Base-by-base conservation (phyloP, 2,888 invertebrate genomes). In the Ophion slaviceki region DNA sequence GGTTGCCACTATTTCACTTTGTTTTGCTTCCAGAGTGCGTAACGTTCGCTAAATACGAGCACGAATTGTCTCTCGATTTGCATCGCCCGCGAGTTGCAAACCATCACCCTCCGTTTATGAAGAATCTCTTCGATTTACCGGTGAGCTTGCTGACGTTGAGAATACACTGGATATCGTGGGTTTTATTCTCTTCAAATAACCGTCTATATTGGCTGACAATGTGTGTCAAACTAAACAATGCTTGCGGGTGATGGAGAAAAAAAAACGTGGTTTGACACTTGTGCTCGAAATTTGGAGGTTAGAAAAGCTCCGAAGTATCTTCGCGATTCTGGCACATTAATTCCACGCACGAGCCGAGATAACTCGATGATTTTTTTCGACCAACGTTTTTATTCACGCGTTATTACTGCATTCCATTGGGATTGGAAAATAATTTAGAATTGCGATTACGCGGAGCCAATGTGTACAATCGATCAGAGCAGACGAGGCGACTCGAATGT, bases 1-100 rank as follows among this genome's bases (percentile, higher is more conserved):
- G 32, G 36, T 80, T 86, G 87, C 85, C 89, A 93, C 92, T 93
- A 93, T 93, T 92, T 92, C 90, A 93, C 91, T 92, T 90, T 92
- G 89, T 92, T 89, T 84, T 90, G 91, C 89, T 92, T 92, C 91
- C 92, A 91, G 87, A 91, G 89, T 86, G 88, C 87, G 87, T 90
- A 90, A 89, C 87, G 92, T 91, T 91, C 89, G 80, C 89, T 90
- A 86, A 91, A 91, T 85, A 88, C 86, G 75, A 89, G 80, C 57
- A 89, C 80, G 68, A 87, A 85, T 74, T 82, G 88, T 57, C 88
- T 80, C 67, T 85, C 83, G 84, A 84, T 88, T 80, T 86, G 85
- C 89, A 90, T 90, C 81, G 84, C 88, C 83, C 77, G 89, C 85
- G 87, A 88, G 66, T 83, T 85, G 82, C 84, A 86, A 84, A 89